phyloP scores from a whole-genome alignment of 2,113 vertebrate genomes.

The Vireo altiloquus region DNA sequence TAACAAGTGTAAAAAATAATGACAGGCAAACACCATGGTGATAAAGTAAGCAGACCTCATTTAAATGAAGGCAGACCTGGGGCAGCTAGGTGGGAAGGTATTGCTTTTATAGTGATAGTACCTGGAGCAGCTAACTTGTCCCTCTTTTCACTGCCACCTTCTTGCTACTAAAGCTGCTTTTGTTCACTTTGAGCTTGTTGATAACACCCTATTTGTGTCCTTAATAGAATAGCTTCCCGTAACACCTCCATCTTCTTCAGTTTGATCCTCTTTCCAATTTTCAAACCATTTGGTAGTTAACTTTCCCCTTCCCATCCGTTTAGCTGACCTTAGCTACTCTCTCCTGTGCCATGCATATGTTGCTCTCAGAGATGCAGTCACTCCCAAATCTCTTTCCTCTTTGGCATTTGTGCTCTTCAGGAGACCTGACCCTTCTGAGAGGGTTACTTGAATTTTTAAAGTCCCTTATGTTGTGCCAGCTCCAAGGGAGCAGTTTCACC shows the following conservation, averaged over 20 bases:
- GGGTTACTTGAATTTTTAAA: not conserved
- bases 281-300: not conserved
- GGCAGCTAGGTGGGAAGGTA: not conserved
- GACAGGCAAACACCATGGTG: not conserved
- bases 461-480: not conserved
- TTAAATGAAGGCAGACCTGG: not conserved
- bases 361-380: not conserved
- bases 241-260: not conserved
- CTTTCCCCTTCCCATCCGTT: not conserved
- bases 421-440: not conserved
- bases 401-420: not conserved
- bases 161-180: not conserved
- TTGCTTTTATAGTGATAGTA: not conserved
- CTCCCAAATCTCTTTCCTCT: not conserved
- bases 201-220: not conserved
- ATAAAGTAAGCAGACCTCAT: not conserved
- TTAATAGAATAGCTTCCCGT: not conserved
- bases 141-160: not conserved
- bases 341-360: not conserved
- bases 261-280: not conserved
- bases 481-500: not conserved
- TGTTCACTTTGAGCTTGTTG: not conserved
- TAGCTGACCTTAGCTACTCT: not conserved
- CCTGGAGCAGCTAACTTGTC: not conserved
- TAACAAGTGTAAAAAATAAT: not conserved